These are phyloP conservation scores for Bucorvus abyssinicus DNA, from an alignment of 2,797 vertebrate genomes.

Conservation along the genomic window DNA sequence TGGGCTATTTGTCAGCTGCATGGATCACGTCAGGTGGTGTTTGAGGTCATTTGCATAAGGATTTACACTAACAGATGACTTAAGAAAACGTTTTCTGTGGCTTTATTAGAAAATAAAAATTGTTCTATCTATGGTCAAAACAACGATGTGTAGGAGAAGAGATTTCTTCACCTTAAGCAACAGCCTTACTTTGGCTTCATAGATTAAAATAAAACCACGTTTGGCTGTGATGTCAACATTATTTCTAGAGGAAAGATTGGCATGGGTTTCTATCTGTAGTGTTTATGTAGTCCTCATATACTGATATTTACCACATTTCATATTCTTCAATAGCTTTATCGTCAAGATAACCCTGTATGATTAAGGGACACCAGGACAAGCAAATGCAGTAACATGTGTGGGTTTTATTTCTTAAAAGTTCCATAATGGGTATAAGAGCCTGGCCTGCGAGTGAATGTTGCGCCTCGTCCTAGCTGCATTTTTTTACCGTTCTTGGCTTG, in stretches of 20 bases:
- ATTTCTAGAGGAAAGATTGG: too few relatives aligned
- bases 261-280: too few relatives aligned
- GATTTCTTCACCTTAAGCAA: neutral
- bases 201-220: too few relatives aligned
- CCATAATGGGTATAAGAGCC: neutral
- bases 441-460: neutral
- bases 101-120: neutral
- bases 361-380: too few relatives aligned
- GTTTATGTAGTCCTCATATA: too few relatives aligned
- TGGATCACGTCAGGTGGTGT: rapidly evolving
- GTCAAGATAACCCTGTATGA: too few relatives aligned
- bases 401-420: neutral
- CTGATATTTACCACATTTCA: too few relatives aligned
- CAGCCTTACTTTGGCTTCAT: neutral
- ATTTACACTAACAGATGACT: neutral
- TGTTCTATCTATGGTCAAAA: neutral
- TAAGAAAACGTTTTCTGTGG: neutral
- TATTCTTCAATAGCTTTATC: too few relatives aligned
- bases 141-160: neutral
- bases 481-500: neutral
- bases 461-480: rapidly evolving
- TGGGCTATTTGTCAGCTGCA: neutral
- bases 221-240: too few relatives aligned
- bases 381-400: too few relatives aligned
- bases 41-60: neutral